Conservation (phyloP, 2,113 vertebrate genomes). For the Empidonax traillii region DNA sequence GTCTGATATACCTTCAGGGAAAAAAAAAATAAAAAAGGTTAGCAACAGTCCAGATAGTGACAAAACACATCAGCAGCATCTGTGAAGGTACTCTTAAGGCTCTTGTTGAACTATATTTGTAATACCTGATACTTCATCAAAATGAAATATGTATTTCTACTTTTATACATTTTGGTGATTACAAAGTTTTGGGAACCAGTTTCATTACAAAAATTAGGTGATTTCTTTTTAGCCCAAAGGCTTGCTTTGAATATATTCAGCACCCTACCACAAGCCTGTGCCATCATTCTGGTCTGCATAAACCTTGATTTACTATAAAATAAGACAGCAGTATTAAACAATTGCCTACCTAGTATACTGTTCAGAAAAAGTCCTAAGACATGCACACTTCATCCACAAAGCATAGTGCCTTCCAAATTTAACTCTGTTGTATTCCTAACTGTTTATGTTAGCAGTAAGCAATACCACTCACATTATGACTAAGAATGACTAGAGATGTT, state of each 20-base stretch:
- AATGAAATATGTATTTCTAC: not conserved
- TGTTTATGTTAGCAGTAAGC: not conserved
- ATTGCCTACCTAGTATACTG: not conserved
- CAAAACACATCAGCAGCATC: not conserved
- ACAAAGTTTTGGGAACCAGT: not conserved
- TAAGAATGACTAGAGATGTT: not conserved
- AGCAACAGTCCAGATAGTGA: not conserved
- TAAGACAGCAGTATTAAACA: not conserved
- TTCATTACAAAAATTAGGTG: not conserved
- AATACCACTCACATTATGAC: not conserved
- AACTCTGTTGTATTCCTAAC: not conserved
- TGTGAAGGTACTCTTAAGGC: not conserved
- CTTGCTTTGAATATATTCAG: not conserved
- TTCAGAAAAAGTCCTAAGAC: not conserved
- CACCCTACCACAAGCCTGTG: not conserved
- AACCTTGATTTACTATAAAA: not conserved
- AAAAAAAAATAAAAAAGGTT: not conserved
- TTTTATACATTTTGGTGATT: not conserved
- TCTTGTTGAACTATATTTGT: not conserved
- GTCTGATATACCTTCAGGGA: not conserved
- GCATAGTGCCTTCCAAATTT: not conserved
- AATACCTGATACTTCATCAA: not conserved
- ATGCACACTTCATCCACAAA: not conserved
- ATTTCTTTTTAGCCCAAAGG: not conserved
- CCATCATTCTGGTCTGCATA: not conserved